Evolutionary conservation across 2,888 invertebrate species (phyloP).

Genomic region (Steinernema hermaphroditum): DNA sequence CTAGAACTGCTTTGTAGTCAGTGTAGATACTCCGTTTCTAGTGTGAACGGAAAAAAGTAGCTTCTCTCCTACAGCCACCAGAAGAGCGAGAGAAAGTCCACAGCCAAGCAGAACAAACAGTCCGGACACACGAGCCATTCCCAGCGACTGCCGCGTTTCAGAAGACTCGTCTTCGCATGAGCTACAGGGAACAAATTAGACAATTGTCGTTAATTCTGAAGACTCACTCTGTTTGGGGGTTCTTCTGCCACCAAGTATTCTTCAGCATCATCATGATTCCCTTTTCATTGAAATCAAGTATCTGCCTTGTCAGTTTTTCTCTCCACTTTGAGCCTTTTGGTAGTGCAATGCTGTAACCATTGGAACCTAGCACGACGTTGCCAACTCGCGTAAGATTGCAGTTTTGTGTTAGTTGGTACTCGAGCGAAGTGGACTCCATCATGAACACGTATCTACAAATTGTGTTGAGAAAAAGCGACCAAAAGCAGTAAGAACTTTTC

Average conservation of each 20-base stretch:
- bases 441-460: constrained; percentile 73
- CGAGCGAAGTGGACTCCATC: constrained; percentile 97
- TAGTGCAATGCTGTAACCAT: constrained; percentile 93
- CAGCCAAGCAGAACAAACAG: constrained; percentile 93
- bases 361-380: constrained; percentile 78
- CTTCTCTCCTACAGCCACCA: constrained; percentile 44
- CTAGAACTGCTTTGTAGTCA: neutral
- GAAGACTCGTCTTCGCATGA: constrained; percentile 47
- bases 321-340: constrained; percentile 93
- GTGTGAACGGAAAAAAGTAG: constrained; percentile 17
- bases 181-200: neutral
- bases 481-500: constrained; percentile 89
- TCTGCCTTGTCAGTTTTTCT: constrained; percentile 89
- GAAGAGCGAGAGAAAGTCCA: constrained; percentile 80
- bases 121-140: constrained; percentile 82
- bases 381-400: constrained; percentile 94
- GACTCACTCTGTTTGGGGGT: constrained; percentile 42
- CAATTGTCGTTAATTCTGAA: neutral
- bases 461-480: too few relatives aligned
- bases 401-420: constrained; percentile 85
- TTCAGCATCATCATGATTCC: constrained; percentile 75
- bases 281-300: constrained; percentile 89
- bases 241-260: constrained; percentile 93
- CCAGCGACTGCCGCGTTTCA: constrained; percentile 49
- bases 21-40: neutral